Base-by-base conservation (phyloP, 2,113 vertebrate species). In the Otocyon megalotis region DNA sequence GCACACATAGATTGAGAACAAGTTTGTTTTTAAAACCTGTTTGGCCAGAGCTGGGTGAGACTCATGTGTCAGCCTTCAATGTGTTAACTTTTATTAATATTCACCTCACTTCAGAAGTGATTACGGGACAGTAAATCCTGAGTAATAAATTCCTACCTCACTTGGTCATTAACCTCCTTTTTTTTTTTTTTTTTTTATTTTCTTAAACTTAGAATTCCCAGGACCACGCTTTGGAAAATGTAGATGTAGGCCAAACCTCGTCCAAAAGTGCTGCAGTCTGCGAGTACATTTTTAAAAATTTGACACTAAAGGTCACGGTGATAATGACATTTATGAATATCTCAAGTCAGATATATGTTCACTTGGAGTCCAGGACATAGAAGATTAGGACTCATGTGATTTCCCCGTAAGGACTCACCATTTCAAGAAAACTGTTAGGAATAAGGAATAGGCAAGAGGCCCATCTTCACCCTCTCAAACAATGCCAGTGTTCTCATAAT, bases 401-500 rank as follows among this genome's bases (percentile, higher is more conserved):
- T 95, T 53, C 30, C 19, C 26, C 65, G 28, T 24, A 83, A 62
- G 6, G 48, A 67, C 76, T 83, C 24, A 8, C 35, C 50, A 13
- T 3, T 71, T 30, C 26, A 83, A 58, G 26, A 62, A 81, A 87
- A n/a, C 7, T 35, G 48, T 22, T 67, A 32, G 43, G 11, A 37
- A 54, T 92, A 56, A 88, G 72, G 92, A 76, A 32, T 65, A 67
- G 56, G 28, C 19, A 79, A 74, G 28, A 19, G 3, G 2, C 56
- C 94, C 32, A 71, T 90, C 67, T 90, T 63, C 32, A 32, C 69
- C 11, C 63, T 53, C 62, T 69, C 71, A 96, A 43, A 90, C 48
- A 92, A 58, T n/a, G 48, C n/a, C n/a, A 79, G 35, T 84, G 43
- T 60, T 90, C 93, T 80, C 63, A 85, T 63, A 89, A 71, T 35